Evolutionary conservation across 2,888 invertebrate species (phyloP).

Genomic region (Chamaedrilus cognettii): DNA sequence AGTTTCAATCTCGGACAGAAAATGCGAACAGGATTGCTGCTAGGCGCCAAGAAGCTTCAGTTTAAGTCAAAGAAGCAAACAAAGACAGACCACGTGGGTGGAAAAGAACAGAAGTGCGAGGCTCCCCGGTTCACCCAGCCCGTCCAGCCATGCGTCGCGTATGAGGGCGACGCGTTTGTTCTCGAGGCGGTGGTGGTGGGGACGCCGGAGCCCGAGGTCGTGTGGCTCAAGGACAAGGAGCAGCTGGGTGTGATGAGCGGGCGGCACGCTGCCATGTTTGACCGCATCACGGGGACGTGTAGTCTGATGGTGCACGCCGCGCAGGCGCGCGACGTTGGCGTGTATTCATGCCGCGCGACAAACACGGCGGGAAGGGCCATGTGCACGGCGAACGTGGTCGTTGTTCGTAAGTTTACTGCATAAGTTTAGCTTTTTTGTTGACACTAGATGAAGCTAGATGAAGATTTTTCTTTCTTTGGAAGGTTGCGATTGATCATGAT

Average conservation of each 20-base stretch:
- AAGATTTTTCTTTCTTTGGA: neutral
- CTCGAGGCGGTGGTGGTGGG: neutral
- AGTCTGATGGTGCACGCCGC: constrained; percentile 78
- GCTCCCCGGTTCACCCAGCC: neutral
- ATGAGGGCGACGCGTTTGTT: neutral
- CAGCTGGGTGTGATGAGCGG: neutral
- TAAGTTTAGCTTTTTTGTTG: neutral
- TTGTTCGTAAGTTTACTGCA: constrained; percentile 64
- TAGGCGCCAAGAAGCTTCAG: neutral
- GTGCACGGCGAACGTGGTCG: constrained; percentile 73
- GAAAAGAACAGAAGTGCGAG: neutral
- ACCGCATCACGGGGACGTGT: constrained; percentile 66
- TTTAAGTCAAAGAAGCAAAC: neutral
- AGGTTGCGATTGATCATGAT: too few species aligned
- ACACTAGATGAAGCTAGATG: neutral
- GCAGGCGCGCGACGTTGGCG: constrained; percentile 77
- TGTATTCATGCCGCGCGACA: constrained; percentile 89
- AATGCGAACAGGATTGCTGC: neutral
- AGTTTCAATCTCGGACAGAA: neutral
- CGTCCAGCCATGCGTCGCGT: neutral
- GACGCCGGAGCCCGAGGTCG: neutral
- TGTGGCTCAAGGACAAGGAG: neutral
- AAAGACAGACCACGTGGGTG: neutral
- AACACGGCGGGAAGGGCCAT: constrained; percentile 87
- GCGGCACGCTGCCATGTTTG: constrained; percentile 15